These are phyloP conservation scores for Diorhabda carinulata DNA, from an alignment of 1,140 invertebrate genomes.

Conservation along the genomic window DNA sequence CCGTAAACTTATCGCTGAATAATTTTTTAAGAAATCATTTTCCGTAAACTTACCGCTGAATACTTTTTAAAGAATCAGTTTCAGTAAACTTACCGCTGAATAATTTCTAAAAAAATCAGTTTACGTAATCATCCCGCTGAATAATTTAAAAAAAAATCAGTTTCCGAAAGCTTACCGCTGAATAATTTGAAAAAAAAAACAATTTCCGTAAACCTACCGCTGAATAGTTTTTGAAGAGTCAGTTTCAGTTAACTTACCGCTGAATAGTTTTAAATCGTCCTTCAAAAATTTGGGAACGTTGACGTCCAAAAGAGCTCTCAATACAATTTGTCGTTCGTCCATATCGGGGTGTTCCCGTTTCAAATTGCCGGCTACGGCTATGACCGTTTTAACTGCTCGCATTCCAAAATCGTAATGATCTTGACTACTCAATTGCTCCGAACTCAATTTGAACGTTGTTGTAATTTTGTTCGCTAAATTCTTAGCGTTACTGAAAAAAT, in stretches of 20 bases:
- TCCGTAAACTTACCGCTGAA: too few species aligned
- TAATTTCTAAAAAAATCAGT: too few species aligned
- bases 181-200: too few species aligned
- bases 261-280: slow-evolving; percentile 65
- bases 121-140: too few species aligned
- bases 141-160: too few species aligned
- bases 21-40: too few species aligned
- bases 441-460: slow-evolving; percentile 67
- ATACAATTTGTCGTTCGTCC: slow-evolving; percentile 53
- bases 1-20: too few species aligned
- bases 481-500: slow-evolving; percentile 51
- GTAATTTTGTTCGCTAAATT: slow-evolving; percentile 67
- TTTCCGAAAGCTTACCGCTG: too few species aligned
- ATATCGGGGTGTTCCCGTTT: slow-evolving; percentile 65
- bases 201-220: too few species aligned
- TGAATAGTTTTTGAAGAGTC: too few species aligned
- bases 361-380: slow-evolving; percentile 65
- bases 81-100: too few species aligned
- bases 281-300: slow-evolving; percentile 72
- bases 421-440: slow-evolving; percentile 66
- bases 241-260: slow-evolving; percentile 43
- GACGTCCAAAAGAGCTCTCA: slow-evolving; percentile 65
- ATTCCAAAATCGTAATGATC: slow-evolving; percentile 31
- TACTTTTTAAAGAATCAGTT: too few species aligned
- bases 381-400: slow-evolving; percentile 53